Evolutionary conservation across 2,888 invertebrate genomes (phyloP).

Genomic region (Tinea semifulvella): DNA sequence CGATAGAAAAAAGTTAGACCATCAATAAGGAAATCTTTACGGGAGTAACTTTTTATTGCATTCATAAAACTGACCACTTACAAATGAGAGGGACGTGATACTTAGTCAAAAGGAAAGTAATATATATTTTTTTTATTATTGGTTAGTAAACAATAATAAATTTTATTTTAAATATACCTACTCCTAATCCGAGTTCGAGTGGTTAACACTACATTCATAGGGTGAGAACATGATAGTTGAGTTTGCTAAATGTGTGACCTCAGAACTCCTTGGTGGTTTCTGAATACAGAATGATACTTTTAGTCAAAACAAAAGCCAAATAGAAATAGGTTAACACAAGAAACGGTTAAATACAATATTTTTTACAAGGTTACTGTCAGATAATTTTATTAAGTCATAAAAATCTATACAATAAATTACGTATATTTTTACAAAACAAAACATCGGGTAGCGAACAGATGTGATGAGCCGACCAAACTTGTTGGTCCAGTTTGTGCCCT

Average conservation of each 20-base stretch:
- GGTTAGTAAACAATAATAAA: too few species aligned
- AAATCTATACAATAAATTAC: not conserved
- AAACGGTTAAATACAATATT: too few species aligned
- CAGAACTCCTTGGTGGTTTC: too few species aligned
- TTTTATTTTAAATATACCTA: too few species aligned
- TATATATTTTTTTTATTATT: constrained; percentile 3
- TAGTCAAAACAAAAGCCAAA: too few species aligned
- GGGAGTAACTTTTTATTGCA: constrained; percentile 9
- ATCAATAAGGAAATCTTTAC: constrained; percentile 11
- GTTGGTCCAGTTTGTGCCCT: not conserved
- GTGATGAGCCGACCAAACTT: not conserved
- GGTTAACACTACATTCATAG: too few species aligned
- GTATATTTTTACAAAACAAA: not conserved
- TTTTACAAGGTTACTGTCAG: not conserved
- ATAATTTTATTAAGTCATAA: not conserved
- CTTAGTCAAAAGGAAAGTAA: not conserved
- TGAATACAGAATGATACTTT: too few species aligned
- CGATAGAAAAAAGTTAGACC: constrained; percentile 18
- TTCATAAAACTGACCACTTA: constrained; percentile 6
- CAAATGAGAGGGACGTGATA: constrained; percentile 9
- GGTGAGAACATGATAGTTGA: too few species aligned
- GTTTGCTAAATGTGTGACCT: too few species aligned
- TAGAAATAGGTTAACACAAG: too few species aligned
- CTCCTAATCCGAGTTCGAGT: too few species aligned
- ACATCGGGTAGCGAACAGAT: not conserved